Evolutionary conservation across 2,888 invertebrate genomes (phyloP).

Genomic region (Clepsis dumicolana): DNA sequence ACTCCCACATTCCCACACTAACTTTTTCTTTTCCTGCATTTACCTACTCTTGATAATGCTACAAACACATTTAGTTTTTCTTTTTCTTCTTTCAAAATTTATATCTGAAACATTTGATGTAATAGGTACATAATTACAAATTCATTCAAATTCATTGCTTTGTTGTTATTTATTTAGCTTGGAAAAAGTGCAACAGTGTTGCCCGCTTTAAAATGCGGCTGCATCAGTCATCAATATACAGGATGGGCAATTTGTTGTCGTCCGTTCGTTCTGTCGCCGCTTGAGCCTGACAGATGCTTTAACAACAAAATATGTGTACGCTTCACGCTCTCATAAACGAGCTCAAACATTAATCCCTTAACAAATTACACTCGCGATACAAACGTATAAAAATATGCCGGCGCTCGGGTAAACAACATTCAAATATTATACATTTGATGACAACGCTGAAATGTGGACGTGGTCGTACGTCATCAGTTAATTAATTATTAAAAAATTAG

Average conservation of each 20-base stretch:
- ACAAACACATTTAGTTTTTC: not conserved
- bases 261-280: constrained; percentile 76
- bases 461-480: constrained; percentile 8
- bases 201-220: constrained; percentile 59
- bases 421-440: constrained; percentile 56
- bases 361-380: constrained; percentile 71
- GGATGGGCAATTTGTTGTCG: constrained; percentile 74
- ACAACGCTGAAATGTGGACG: constrained; percentile 9
- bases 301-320: constrained; percentile 79
- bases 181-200: constrained; percentile 41
- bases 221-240: constrained; percentile 76
- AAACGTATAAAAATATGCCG: constrained; percentile 28
- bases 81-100: too few relatives aligned
- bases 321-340: constrained; percentile 79
- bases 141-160: too few relatives aligned
- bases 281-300: constrained; percentile 80
- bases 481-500: constrained; percentile 29
- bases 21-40: constrained; percentile 8
- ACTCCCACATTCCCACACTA: constrained; percentile 10
- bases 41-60: constrained; percentile 22
- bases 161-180: too few relatives aligned
- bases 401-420: constrained; percentile 62
- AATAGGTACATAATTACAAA: too few relatives aligned
- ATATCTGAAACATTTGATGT: too few relatives aligned
- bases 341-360: constrained; percentile 79